These are phyloP conservation scores for Chrysocyon brachyurus DNA, from an alignment of 2,797 vertebrate genomes.

Conservation along the genomic window DNA sequence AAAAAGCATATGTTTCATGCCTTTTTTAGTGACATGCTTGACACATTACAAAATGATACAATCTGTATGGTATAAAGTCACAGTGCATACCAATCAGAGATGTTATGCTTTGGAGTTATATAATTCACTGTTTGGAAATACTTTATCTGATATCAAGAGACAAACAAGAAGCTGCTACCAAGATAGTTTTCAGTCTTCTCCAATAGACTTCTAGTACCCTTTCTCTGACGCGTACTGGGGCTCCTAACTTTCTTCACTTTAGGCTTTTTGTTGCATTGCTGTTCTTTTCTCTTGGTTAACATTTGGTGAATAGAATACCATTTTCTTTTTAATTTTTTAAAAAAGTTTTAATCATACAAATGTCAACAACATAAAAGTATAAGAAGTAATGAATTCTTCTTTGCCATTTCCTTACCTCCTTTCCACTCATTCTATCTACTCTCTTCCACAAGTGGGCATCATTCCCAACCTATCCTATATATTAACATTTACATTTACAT, in stretches of 20 bases:
- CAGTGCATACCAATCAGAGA: slow-evolving; percentile 61
- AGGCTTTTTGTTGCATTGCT: background rate
- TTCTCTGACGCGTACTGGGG: background rate
- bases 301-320: background rate
- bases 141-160: slow-evolving; percentile 30
- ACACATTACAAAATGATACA: slow-evolving; percentile 54
- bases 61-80: slow-evolving; percentile 31
- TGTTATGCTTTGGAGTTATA: slow-evolving; percentile 9
- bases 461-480: background rate
- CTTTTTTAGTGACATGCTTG: slow-evolving; percentile 72
- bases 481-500: background rate
- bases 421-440: background rate
- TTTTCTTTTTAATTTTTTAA: background rate
- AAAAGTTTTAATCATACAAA: slow-evolving; percentile 49
- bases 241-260: background rate
- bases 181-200: background rate
- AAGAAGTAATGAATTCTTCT: slow-evolving; percentile 11
- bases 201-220: background rate
- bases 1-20: slow-evolving; percentile 57
- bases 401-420: background rate
- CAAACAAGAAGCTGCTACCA: background rate
- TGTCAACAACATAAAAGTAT: background rate
- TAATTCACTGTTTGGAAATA: slow-evolving; percentile 62
- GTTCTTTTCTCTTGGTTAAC: slow-evolving; percentile 31
- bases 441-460: background rate